Conservation (phyloP, 1,140 invertebrate species). For the Drosophila kohkoa region DNA sequence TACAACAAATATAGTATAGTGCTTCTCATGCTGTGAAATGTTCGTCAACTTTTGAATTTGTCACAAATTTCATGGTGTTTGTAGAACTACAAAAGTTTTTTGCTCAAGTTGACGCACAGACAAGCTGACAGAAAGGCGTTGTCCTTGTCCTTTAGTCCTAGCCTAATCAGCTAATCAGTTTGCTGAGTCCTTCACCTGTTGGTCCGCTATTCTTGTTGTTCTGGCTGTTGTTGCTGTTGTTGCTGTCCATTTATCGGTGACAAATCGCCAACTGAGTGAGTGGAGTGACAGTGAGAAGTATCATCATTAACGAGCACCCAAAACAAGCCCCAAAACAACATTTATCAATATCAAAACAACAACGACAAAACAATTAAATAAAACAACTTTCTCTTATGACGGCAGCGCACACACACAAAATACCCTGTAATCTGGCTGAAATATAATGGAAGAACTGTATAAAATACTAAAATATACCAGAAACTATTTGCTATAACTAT, state of each 20-base stretch:
- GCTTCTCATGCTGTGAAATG: no score
- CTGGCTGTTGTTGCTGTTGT: slow-evolving; percentile 11
- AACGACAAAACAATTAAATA: slow-evolving; percentile 13
- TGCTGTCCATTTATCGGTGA: slow-evolving; percentile 60
- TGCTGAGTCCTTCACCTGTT: slow-evolving; percentile 53
- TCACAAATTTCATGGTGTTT: slow-evolving; percentile 15
- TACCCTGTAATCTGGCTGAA: background rate
- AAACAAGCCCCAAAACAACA: slow-evolving; percentile 53
- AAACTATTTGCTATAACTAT: background rate
- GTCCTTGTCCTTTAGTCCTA: slow-evolving; percentile 23
- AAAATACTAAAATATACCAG: no score
- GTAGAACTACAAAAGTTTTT: slow-evolving; percentile 5
- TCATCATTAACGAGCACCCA: slow-evolving; percentile 73
- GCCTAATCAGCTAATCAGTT: slow-evolving; percentile 43
- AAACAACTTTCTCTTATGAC: background rate
- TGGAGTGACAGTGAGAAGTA: slow-evolving; percentile 73
- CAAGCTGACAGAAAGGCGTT: slow-evolving; percentile 12
- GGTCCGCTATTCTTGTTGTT: slow-evolving; percentile 1
- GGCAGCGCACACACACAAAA: background rate
- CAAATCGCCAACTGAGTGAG: slow-evolving; percentile 69
- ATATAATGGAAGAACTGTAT: no score
- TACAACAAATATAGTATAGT: background rate
- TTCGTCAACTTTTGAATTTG: slow-evolving; percentile 11
- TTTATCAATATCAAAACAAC: slow-evolving; percentile 67
- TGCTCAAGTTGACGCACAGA: slow-evolving; percentile 2